These are phyloP conservation scores for Aphelenchoides besseyi DNA, from an alignment of 1,140 invertebrate genomes.

Conservation along the genomic window DNA sequence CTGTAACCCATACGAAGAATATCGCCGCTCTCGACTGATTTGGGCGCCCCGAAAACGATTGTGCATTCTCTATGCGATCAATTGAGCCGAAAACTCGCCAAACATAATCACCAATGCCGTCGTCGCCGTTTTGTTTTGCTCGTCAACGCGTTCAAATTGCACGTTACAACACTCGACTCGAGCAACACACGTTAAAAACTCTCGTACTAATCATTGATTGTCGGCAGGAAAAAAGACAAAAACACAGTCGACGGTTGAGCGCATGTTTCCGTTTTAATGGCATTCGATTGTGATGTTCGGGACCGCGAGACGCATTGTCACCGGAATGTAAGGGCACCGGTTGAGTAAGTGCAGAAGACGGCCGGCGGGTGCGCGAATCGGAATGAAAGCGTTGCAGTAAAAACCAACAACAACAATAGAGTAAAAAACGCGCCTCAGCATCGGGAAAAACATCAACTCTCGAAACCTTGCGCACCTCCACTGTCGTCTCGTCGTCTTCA, in stretches of 20 bases:
- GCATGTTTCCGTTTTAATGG: not conserved
- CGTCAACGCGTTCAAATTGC: not conserved
- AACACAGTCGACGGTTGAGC: too few species aligned
- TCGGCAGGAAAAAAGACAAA: not conserved
- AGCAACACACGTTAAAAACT: not conserved
- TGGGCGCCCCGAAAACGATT: not conserved
- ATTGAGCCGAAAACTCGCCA: not conserved
- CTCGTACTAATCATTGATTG: too few species aligned
- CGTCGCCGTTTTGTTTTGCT: not conserved
- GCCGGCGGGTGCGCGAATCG: not conserved
- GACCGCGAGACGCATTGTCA: not conserved
- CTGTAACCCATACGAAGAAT: not conserved
- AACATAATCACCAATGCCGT: not conserved
- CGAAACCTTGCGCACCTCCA: not conserved
- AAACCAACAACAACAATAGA: slow-evolving; percentile 3
- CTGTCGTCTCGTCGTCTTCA: not conserved
- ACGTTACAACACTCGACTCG: not conserved
- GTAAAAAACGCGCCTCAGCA: not conserved
- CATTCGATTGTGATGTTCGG: slow-evolving; percentile 3
- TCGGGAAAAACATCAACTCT: slow-evolving; percentile 1
- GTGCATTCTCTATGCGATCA: not conserved
- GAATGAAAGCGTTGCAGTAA: not conserved
- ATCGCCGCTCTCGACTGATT: not conserved
- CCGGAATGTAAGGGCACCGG: slow-evolving; percentile 4
- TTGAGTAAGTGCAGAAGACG: not conserved